Percentiles rank a stretch among this genome's conserved stretches.
phyloP scores from a whole-genome alignment of 2,113 vertebrate genomes.

The Gorsachius goisagi region DNA sequence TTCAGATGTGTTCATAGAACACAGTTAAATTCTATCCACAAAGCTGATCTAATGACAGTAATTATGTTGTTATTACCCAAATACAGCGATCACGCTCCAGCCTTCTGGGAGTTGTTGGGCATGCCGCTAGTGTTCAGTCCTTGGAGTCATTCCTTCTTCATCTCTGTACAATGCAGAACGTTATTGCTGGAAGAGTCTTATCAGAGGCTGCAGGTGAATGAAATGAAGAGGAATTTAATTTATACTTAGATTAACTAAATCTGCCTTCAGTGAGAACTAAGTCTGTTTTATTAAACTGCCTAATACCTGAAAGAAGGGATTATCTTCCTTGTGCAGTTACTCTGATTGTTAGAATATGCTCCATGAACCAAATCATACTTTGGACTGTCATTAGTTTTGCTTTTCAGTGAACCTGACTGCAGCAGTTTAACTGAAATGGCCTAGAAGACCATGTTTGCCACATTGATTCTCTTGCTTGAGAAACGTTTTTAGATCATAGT shows the following conservation, averaged over 20 bases:
- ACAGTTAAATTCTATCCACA: neutral
- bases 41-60: neutral
- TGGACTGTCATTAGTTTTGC: neutral
- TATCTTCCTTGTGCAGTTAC: neutral
- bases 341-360: neutral
- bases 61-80: neutral
- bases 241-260: neutral
- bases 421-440: neutral
- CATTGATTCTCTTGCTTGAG: neutral
- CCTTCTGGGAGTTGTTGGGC: neutral
- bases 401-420: neutral
- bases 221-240: neutral
- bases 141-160: neutral
- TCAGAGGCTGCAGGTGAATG: neutral
- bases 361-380: neutral
- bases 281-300: neutral
- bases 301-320: neutral
- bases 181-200: neutral
- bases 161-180: neutral
- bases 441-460: neutral
- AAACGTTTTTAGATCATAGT: neutral
- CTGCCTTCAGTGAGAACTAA: neutral
- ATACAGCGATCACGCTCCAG: neutral
- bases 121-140: neutral
- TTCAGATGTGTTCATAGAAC: neutral